These are phyloP conservation scores for Pediacus dermestoides DNA, from an alignment of 2,888 invertebrate species.

Conservation along the genomic window DNA sequence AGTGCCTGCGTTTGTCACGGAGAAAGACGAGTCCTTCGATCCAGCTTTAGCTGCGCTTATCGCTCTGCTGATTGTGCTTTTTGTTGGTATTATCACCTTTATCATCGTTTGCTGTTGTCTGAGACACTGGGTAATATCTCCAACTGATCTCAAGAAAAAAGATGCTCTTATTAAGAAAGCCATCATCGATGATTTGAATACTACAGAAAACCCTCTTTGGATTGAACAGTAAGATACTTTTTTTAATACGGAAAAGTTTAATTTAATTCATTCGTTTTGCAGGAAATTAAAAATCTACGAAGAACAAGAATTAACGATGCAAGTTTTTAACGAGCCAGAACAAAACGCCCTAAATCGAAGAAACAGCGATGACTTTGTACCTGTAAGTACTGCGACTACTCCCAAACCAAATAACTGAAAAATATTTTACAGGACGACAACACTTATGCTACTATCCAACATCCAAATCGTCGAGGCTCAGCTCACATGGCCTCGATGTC, in stretches of 20 bases:
- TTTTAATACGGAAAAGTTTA: background rate
- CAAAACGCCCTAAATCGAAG: conserved; percentile 49
- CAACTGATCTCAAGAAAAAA: conserved; percentile 77
- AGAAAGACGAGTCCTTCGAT: conserved; percentile 74
- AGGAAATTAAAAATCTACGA: conserved; percentile 85
- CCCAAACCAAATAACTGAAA: too few relatives aligned
- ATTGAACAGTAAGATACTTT: conserved; percentile 71
- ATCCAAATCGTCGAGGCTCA: conserved; percentile 55
- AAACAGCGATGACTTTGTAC: conserved; percentile 53
- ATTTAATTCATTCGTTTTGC: conserved; percentile 23
- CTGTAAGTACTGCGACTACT: conserved; percentile 39
- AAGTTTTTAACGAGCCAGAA: conserved; percentile 80
- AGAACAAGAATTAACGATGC: conserved; percentile 91
- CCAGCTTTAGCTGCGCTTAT: conserved; percentile 82
- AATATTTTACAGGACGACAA: conserved; percentile 60
- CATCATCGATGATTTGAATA: conserved; percentile 80
- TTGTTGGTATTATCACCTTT: conserved; percentile 83
- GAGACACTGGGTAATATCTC: conserved; percentile 80
- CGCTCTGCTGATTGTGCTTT: conserved; percentile 77
- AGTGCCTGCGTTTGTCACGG: conserved; percentile 63
- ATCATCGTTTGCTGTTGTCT: conserved; percentile 84
- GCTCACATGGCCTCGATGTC: conserved; percentile 49
- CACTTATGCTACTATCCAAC: conserved; percentile 77
- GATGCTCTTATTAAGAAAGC: conserved; percentile 80
- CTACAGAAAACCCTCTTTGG: conserved; percentile 90